phyloP scores from a whole-genome alignment of 2,888 invertebrate species.

The Troilus luridus region DNA sequence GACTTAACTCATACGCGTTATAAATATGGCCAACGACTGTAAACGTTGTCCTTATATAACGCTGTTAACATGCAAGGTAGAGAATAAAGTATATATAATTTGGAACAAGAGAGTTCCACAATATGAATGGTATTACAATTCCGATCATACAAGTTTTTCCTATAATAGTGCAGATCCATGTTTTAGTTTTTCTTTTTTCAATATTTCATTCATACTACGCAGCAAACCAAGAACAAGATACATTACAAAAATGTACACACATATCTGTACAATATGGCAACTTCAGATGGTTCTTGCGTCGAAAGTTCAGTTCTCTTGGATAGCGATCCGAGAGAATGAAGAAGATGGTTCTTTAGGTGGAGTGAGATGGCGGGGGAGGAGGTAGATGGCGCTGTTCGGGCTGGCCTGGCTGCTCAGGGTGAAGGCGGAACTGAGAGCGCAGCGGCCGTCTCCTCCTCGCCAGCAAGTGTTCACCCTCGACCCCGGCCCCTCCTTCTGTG shows the following conservation, averaged over 20 bases:
- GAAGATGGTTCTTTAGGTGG: conserved; percentile 23
- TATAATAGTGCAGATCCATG: too few relatives aligned
- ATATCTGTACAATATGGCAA: background rate
- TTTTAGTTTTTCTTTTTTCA: too few relatives aligned
- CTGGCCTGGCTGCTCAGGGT: conserved; percentile 88
- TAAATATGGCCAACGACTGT: too few relatives aligned
- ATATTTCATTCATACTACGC: too few relatives aligned
- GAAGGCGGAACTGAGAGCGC: conserved; percentile 80
- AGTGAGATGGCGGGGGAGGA: conserved; percentile 62
- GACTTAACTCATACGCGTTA: too few relatives aligned
- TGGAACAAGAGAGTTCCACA: too few relatives aligned
- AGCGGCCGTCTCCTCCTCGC: conserved; percentile 55
- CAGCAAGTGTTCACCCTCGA: conserved; percentile 71
- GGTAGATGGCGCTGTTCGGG: conserved; percentile 87
- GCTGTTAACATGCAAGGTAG: too few relatives aligned
- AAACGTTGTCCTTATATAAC: too few relatives aligned
- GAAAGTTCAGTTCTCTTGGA: background rate
- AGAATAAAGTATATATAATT: too few relatives aligned
- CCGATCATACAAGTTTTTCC: too few relatives aligned
- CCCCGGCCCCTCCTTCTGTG: conserved; percentile 72
- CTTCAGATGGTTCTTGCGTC: background rate
- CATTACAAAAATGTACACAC: background rate
- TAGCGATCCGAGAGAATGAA: background rate
- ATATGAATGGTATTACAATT: too few relatives aligned
- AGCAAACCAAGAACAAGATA: too few relatives aligned